A percentile compares a stretch with the other conserved stretches of the same genome.
Evolutionary conservation across 1,140 invertebrate genomes (phyloP).

Genomic region (Cyclina sinensis): DNA sequence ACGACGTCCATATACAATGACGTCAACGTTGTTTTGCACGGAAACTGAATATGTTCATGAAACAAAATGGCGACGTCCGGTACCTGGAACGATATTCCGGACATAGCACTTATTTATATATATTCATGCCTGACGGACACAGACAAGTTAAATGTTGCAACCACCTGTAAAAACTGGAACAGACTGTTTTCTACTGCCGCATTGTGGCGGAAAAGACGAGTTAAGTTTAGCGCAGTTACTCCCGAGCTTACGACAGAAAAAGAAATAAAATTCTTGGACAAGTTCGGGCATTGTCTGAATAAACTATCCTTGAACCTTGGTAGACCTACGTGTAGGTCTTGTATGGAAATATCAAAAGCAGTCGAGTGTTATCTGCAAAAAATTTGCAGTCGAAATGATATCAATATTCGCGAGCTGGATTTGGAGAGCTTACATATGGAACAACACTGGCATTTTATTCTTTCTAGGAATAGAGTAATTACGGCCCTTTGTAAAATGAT

Average conservation of each 20-base stretch:
- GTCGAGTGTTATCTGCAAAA: slow-evolving; percentile 62
- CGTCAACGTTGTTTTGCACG: slow-evolving; percentile 43
- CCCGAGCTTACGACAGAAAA: slow-evolving; percentile 46
- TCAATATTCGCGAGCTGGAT: slow-evolving; percentile 59
- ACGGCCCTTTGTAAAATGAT: slow-evolving; percentile 69
- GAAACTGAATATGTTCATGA: neutral
- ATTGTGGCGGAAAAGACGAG: slow-evolving; percentile 68
- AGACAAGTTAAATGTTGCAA: slow-evolving; percentile 59
- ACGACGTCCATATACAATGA: slow-evolving; percentile 6
- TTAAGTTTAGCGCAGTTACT: slow-evolving; percentile 51
- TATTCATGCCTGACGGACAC: slow-evolving; percentile 58
- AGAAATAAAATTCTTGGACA: slow-evolving; percentile 66
- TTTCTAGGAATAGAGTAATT: slow-evolving; percentile 69
- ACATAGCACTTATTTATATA: slow-evolving; percentile 68
- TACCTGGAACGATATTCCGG: slow-evolving; percentile 69
- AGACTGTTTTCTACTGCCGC: slow-evolving; percentile 69
- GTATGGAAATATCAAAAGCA: slow-evolving; percentile 67
- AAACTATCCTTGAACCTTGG: slow-evolving; percentile 62
- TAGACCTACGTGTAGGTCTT: slow-evolving; percentile 63
- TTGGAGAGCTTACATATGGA: slow-evolving; percentile 70
- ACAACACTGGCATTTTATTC: slow-evolving; percentile 68
- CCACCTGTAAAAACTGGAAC: slow-evolving; percentile 73
- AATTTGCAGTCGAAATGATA: slow-evolving; percentile 33
- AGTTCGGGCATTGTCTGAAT: slow-evolving; percentile 67
- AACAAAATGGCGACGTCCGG: slow-evolving; percentile 38